Percentiles rank a stretch among this genome's conserved stretches.
phyloP scores from a whole-genome alignment of 35 echinoderm and acorn worm species.

The Ophioderma brevispina region DNA sequence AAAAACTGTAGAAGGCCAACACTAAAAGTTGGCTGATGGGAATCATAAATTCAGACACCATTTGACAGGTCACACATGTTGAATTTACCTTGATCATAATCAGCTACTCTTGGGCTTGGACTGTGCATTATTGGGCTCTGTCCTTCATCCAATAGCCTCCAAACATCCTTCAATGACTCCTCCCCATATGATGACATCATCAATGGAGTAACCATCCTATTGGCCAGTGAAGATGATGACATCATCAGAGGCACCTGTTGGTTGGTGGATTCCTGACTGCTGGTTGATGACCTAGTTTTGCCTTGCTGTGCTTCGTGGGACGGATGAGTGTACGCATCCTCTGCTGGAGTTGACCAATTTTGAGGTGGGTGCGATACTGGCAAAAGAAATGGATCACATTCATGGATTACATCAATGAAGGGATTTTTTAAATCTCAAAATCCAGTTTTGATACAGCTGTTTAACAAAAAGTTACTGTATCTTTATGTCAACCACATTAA shows the following conservation, averaged over 20 bases:
- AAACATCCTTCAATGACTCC: conserved; percentile 87
- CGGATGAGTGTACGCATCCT: background rate
- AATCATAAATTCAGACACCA: too few relatives aligned
- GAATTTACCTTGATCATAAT: too few relatives aligned
- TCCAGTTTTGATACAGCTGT: too few relatives aligned
- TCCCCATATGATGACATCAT: conserved; percentile 95
- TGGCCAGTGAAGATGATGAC: conserved; percentile 19
- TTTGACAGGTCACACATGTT: too few relatives aligned
- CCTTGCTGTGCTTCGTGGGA: background rate
- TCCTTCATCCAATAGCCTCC: conserved; percentile 80
- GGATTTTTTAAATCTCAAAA: too few relatives aligned
- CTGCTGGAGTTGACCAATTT: background rate
- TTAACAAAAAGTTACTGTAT: too few relatives aligned
- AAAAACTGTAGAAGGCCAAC: too few relatives aligned
- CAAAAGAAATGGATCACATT: background rate
- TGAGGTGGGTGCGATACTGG: background rate
- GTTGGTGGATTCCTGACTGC: background rate
- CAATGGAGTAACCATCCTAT: conserved; percentile 58
- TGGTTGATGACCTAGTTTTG: background rate
- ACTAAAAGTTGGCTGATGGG: too few relatives aligned
- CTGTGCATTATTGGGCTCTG: conserved; percentile 63
- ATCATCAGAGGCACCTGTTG: background rate
- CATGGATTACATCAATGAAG: too few relatives aligned
- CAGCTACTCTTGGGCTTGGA: conserved; percentile 21
- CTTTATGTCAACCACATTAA: too few relatives aligned